Evolutionary conservation across 1,140 invertebrate genomes (phyloP), one percentile per base, ranked within the genome.

Genomic region (Panulirus ornatus): DNA sequence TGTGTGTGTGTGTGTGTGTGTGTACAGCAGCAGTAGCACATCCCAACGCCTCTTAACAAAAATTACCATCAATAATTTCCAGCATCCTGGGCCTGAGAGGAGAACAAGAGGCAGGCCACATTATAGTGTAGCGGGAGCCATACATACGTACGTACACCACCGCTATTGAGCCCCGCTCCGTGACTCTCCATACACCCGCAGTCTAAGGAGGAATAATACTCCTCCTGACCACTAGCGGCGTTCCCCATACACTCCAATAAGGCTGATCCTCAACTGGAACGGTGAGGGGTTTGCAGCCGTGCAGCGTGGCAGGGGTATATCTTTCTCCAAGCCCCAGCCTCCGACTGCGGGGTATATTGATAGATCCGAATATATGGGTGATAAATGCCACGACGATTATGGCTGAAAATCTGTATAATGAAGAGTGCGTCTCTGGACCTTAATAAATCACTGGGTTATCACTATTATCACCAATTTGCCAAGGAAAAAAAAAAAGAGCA

Each of bases 321-420:
- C 73, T 38, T 27, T 30, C 38, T 87, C 19, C 40, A 66, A 34
- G 36, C 36, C 70, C 34, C 42, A 9, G 14, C 36, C 19, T 2
- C 44, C 51, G n/a, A 0, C n/a, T 36, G 19, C 8, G 54, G 51
- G 27, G 75, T 78, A 78, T 87, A 87, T 78, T 87, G 85, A 87
- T 87, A 87, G 75, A 87, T 87, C 85, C 54, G 47, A 66, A 87
- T 63, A 42, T 87, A 87, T 87, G 75, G 85, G 85, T 87, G 54
- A 87, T 87, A 87, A 87, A 76, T 42, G 85, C 85, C 85, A 87
- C 27, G 16, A 38, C 58, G 75, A 87, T 87, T 87, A 87, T n/a
- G 85, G 75, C 36, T 51, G 73, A 79, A 66, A 87, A 58, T 87
- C 71, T 63, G n/a, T 66, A 36, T 34, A 42, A 78, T 63, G 54